Conservation (phyloP, 1,140 invertebrate genomes). For the Rhynchophorus ferrugineus region DNA sequence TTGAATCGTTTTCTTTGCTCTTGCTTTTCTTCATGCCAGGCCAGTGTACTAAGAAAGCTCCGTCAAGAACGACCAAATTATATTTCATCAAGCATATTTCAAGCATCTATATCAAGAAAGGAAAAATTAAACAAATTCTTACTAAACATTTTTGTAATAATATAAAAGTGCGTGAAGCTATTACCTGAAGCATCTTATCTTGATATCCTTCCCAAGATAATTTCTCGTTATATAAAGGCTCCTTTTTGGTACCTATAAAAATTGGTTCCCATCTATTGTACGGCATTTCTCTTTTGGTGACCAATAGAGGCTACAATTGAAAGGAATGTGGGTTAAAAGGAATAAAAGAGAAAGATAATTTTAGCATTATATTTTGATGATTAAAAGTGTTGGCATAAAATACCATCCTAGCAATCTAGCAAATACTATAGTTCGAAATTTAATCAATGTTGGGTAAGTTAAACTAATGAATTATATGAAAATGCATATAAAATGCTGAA, state of each 20-base stretch:
- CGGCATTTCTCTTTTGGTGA: conserved; percentile 60
- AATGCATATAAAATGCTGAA: too few relatives aligned
- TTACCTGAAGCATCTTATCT: conserved; percentile 85
- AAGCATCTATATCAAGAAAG: conserved; percentile 54
- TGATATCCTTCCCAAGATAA: conserved; percentile 76
- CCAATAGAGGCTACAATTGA: conserved; percentile 55
- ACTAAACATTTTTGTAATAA: too few relatives aligned
- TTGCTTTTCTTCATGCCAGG: conserved; percentile 56
- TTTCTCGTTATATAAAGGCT: conserved; percentile 72
- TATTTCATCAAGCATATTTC: conserved; percentile 72
- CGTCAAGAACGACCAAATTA: conserved; percentile 66
- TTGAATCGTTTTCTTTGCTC: conserved; percentile 38
- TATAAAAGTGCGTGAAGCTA: too few relatives aligned
- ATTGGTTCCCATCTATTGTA: conserved; percentile 76
- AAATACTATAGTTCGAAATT: too few relatives aligned
- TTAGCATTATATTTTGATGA: too few relatives aligned
- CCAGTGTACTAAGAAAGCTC: conserved; percentile 70
- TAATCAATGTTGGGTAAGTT: too few relatives aligned
- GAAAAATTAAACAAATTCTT: neutral
- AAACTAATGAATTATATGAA: too few relatives aligned
- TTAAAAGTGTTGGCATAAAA: too few relatives aligned
- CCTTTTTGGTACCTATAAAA: conserved; percentile 70
- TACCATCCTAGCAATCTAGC: too few relatives aligned
- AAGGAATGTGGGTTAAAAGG: too few relatives aligned
- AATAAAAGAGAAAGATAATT: too few relatives aligned